Base-by-base conservation (phyloP, 2,888 invertebrate species). In the Ectobius pallidus region DNA sequence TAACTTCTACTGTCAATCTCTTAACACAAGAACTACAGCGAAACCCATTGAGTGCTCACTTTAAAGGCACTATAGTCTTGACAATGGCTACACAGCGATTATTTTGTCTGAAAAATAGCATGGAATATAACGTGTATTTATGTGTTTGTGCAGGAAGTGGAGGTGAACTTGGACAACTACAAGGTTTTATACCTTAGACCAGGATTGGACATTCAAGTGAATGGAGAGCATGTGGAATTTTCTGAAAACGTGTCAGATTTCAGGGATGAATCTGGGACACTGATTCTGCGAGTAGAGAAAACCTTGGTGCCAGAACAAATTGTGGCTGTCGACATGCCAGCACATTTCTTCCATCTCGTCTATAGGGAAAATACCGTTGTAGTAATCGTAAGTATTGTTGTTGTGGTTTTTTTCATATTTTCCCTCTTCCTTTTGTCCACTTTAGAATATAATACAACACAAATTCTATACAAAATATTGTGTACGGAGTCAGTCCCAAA, bases 71-170 rank as follows among this genome's bases (percentile, higher is more conserved):
- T n/a, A n/a, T n/a, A n/a, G n/a, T n/a, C n/a, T n/a, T n/a, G n/a
- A n/a, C n/a, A n/a, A n/a, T n/a, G n/a, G n/a, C n/a, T n/a, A n/a
- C n/a, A n/a, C n/a, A n/a, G n/a, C n/a, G n/a, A n/a, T n/a, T n/a
- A n/a, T n/a, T n/a, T n/a, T n/a, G n/a, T n/a, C n/a, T n/a, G n/a
- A n/a, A n/a, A n/a, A n/a, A n/a, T n/a, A n/a, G n/a, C n/a, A n/a
- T n/a, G n/a, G n/a, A n/a, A n/a, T n/a, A n/a, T n/a, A n/a, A n/a
- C n/a, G n/a, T n/a, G n/a, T n/a, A n/a, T n/a, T n/a, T n/a, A n/a
- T n/a, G n/a, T n/a, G n/a, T n/a, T n/a, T n/a, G n/a, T 55, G 16
- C 55, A 55, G 55, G 55, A 55, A 4, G 27, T 55, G 7, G 55
- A 55, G 22, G 14, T 55, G 9, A 55, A 55, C 27, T 27, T 55